Percentiles rank a stretch among this genome's conserved stretches.
Conservation (phyloP, 2,888 invertebrate species). For the Stramonita haemastoma region DNA sequence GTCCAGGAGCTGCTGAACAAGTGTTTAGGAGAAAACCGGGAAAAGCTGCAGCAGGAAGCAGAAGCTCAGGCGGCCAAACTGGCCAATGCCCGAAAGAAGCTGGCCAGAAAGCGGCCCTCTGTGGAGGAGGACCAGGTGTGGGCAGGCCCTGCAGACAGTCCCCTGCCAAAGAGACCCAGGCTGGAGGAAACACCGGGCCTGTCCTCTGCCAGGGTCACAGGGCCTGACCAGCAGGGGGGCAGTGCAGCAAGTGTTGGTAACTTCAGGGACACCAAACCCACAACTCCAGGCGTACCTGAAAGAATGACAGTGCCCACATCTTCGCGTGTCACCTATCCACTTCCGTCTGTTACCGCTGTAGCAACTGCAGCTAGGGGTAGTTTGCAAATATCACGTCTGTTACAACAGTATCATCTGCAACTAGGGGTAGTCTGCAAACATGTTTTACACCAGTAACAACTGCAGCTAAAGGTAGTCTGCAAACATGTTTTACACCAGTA, state of each 20-base stretch:
- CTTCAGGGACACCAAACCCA: not conserved
- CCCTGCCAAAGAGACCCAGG: not conserved
- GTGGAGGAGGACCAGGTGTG: not conserved
- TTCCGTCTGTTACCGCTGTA: not conserved
- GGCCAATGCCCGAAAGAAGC: conserved; percentile 8
- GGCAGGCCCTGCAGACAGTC: too few relatives aligned
- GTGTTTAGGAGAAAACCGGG: conserved; percentile 37
- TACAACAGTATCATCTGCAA: too few relatives aligned
- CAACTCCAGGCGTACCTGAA: not conserved
- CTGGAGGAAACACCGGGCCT: not conserved
- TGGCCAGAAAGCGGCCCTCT: conserved; percentile 11
- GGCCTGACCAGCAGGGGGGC: not conserved
- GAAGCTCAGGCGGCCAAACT: conserved; percentile 10
- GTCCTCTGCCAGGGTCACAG: not conserved
- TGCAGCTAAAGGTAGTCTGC: not conserved
- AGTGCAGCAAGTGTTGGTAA: not conserved
- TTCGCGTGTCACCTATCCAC: not conserved
- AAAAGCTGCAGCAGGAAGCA: conserved; percentile 1
- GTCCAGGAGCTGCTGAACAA: conserved; percentile 35
- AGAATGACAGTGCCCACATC: not conserved
- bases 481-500: not conserved
- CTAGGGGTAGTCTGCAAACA: too few relatives aligned
- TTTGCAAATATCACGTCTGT: too few relatives aligned
- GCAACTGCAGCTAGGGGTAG: too few relatives aligned
- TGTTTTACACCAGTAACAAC: not conserved